Percentiles rank a stretch among this genome's conserved stretches.
These are phyloP conservation scores for Columba janthina DNA, from an alignment of 2,113 vertebrate genomes.

Conservation along the genomic window DNA sequence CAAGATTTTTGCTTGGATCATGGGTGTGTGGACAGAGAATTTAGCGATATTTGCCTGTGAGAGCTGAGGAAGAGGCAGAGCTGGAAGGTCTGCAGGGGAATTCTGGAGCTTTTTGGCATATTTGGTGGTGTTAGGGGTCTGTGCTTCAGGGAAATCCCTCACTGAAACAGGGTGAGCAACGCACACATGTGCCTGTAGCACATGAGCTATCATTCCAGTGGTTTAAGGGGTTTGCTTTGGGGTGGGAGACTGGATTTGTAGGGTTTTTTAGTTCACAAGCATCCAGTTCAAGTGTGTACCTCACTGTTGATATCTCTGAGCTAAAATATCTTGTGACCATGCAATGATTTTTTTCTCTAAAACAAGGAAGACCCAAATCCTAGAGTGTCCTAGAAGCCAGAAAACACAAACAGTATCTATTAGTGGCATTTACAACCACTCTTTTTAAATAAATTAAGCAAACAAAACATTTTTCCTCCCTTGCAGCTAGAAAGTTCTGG, in stretches of 20 bases:
- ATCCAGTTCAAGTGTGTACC: not conserved
- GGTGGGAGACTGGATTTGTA: not conserved
- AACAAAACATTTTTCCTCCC: not conserved
- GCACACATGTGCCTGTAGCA: too few species aligned
- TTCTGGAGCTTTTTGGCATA: not conserved
- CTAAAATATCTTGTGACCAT: not conserved
- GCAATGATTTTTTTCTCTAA: not conserved
- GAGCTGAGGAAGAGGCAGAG: not conserved
- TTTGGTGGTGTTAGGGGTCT: not conserved
- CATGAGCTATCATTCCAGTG: not conserved
- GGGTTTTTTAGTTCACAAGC: rapidly evolving
- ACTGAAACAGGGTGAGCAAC: not conserved
- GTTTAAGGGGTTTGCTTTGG: not conserved
- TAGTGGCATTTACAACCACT: not conserved
- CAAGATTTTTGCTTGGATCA: not conserved
- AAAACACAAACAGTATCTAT: not conserved
- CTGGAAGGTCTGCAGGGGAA: not conserved
- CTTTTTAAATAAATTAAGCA: not conserved
- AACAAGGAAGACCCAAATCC: not conserved
- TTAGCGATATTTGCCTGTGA: not conserved
- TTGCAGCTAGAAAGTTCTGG: not conserved
- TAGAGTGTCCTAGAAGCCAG: not conserved
- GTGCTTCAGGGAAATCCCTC: not conserved
- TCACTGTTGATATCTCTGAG: not conserved
- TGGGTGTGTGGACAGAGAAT: not conserved